Evolutionary conservation across 1,140 invertebrate genomes (phyloP).

Genomic region (Nautilus pompilius): DNA sequence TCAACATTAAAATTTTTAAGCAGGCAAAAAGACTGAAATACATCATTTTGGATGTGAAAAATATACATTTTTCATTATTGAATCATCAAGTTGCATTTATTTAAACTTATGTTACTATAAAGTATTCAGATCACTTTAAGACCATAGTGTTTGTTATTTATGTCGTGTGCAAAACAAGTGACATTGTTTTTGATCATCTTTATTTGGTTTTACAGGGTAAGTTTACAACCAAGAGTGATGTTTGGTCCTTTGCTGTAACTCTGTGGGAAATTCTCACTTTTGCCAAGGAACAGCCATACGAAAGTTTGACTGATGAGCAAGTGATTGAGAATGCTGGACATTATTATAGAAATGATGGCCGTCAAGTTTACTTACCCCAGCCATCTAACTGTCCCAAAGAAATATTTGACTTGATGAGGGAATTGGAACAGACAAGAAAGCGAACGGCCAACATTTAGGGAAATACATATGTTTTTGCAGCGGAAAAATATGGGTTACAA

Average conservation of each 20-base stretch:
- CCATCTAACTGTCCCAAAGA: constrained; percentile 50
- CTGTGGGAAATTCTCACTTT: constrained; percentile 88
- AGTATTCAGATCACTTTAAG: neutral
- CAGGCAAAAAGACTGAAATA: no score
- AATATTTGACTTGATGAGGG: constrained; percentile 83
- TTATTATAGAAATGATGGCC: constrained; percentile 46
- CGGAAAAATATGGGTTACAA: constrained; percentile 76
- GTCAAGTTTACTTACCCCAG: constrained; percentile 40
- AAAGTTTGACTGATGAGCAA: constrained; percentile 73
- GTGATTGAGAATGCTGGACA: constrained; percentile 67
- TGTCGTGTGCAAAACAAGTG: neutral
- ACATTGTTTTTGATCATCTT: neutral
- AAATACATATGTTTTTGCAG: constrained; percentile 87
- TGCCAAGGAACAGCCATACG: constrained; percentile 77
- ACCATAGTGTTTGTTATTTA: neutral
- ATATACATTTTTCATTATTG: neutral
- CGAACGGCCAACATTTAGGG: constrained; percentile 78
- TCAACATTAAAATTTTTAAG: no score
- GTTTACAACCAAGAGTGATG: constrained; percentile 80
- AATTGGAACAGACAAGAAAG: constrained; percentile 83
- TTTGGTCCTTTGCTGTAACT: constrained; percentile 86
- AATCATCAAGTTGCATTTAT: neutral
- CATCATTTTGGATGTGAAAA: no score
- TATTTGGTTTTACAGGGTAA: constrained; percentile 61
- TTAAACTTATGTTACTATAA: neutral